Evolutionary conservation across 2,797 vertebrate species (phyloP).

Genomic region (Psittacula echo): DNA sequence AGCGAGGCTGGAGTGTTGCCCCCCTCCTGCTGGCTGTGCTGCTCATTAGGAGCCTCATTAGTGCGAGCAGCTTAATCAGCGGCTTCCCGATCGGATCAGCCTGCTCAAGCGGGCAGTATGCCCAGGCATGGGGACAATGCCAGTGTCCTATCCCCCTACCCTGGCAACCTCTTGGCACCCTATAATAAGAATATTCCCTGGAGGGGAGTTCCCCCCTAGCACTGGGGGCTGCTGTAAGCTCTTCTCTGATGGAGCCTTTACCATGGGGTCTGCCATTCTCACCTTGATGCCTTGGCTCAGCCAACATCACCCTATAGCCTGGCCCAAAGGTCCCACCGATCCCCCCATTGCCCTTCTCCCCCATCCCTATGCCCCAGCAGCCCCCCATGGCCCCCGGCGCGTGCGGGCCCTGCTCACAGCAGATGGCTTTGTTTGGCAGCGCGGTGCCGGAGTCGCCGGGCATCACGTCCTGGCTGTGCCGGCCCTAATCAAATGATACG

Average conservation of each 20-base stretch:
- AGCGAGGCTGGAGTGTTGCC: background rate
- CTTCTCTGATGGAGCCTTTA: background rate
- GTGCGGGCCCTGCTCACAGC: conserved; percentile 38
- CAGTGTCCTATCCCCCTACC: rapidly evolving
- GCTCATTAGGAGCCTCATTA: conserved; percentile 53
- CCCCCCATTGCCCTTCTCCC: rapidly evolving
- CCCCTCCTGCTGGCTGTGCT: background rate
- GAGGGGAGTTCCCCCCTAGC: too few relatives aligned
- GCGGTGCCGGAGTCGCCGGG: conserved; percentile 38
- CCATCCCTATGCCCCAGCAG: background rate
- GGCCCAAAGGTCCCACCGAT: rapidly evolving
- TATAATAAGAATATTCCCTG: background rate
- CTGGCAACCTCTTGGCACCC: background rate
- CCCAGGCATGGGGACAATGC: background rate
- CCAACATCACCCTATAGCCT: rapidly evolving
- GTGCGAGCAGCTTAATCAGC: conserved; percentile 3
- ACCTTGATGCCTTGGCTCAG: rapidly evolving
- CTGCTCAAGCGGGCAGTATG: background rate
- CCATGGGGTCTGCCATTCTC: background rate
- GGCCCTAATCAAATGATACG: conserved; percentile 77
- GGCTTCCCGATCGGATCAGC: conserved; percentile 5
- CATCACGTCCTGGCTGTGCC: conserved; percentile 65
- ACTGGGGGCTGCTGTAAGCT: background rate
- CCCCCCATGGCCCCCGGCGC: background rate
- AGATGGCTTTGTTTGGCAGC: conserved; percentile 75